Evolutionary conservation across 2,113 vertebrate genomes (phyloP).

Genomic region (Mionectes macconnelli): DNA sequence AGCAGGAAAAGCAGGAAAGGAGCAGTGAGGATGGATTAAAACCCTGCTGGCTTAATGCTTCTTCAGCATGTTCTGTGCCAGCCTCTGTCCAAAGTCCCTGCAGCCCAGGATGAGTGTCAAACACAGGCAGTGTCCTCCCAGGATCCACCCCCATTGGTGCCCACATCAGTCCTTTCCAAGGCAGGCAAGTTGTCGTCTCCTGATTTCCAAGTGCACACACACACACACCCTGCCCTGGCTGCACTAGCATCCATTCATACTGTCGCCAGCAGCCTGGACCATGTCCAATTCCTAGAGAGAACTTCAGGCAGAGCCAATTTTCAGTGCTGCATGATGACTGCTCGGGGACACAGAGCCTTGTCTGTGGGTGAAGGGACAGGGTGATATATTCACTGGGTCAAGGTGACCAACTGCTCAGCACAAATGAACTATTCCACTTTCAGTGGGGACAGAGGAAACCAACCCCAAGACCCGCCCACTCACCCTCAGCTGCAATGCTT

Average conservation of each 20-base stretch:
- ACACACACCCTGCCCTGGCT: not conserved
- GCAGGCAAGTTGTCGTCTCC: not conserved
- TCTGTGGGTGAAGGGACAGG: not conserved
- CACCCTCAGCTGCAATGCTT: not conserved
- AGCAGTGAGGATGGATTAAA: not conserved
- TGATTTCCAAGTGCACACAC: not conserved
- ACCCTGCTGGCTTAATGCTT: not conserved
- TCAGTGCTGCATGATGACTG: not conserved
- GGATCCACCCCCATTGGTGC: not conserved
- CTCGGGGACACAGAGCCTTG: constrained; percentile 6
- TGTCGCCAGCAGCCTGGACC: constrained; percentile 57
- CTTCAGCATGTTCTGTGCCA: not conserved
- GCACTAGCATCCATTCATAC: constrained; percentile 40
- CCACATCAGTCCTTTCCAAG: not conserved
- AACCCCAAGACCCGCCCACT: not conserved
- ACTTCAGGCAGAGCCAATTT: constrained; percentile 36
- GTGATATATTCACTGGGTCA: not conserved
- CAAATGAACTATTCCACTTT: not conserved
- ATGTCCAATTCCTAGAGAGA: constrained; percentile 65
- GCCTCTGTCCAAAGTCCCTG: not conserved
- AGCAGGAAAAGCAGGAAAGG: constrained; percentile 10
- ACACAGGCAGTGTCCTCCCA: not conserved
- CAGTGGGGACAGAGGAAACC: not conserved
- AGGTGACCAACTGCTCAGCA: not conserved
- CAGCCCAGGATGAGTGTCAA: not conserved